Evolutionary conservation across 30 jellyfish, hydroid and myxozoan genomes (phyloP).

Genomic region (Hydractinia echinata): DNA sequence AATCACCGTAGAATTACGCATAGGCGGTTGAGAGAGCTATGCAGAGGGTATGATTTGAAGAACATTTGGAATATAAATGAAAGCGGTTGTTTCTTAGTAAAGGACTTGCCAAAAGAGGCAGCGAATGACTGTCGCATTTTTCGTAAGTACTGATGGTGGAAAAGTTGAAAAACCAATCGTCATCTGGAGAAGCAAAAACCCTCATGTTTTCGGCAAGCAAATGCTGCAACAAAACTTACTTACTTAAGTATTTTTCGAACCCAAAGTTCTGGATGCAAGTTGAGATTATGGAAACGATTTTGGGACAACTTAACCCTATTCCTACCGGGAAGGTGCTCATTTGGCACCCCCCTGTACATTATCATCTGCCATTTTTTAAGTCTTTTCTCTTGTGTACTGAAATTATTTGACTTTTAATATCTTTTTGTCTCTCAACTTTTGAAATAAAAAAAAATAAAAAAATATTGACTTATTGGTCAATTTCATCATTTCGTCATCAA

Average conservation of each 20-base stretch:
- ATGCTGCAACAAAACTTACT: slow-evolving; percentile 6
- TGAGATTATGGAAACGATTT: neutral
- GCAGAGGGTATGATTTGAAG: slow-evolving; percentile 23
- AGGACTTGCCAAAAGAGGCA: slow-evolving; percentile 1
- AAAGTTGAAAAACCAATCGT: neutral
- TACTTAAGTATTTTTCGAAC: neutral
- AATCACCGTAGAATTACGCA: slow-evolving; percentile 30
- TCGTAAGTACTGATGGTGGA: slow-evolving; percentile 30
- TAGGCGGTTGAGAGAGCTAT: slow-evolving; percentile 28
- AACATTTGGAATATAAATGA: slow-evolving; percentile 33
- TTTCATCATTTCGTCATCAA: no score
- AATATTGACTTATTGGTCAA: no score
- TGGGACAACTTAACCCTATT: neutral
- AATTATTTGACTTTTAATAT: no score
- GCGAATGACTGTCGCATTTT: slow-evolving; percentile 30
- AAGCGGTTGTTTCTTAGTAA: slow-evolving; percentile 31
- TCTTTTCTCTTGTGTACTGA: no score
- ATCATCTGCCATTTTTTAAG: no score
- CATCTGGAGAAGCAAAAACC: neutral
- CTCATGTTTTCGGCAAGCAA: neutral
- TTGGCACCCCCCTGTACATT: no score
- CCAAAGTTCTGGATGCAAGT: neutral
- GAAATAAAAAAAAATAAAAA: no score
- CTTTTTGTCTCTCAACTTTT: no score
- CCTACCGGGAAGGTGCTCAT: no score